These are phyloP conservation scores for Hystrix cristata DNA, from an alignment of 2,113 vertebrate genomes.

Conservation along the genomic window DNA sequence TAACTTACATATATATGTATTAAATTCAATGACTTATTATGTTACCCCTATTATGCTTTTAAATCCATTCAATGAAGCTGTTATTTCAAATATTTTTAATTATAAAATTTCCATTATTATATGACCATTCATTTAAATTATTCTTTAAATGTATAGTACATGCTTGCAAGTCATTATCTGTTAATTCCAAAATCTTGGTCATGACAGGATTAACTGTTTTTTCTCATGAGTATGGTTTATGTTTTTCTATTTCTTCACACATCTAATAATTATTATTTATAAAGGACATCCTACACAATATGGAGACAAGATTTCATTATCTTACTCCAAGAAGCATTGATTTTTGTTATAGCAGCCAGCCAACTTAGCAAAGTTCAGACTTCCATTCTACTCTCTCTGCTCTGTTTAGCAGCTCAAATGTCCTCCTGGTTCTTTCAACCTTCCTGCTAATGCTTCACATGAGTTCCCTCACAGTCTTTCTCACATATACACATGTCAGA, in stretches of 20 bases:
- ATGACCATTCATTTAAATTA: background rate
- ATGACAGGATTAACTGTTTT: background rate
- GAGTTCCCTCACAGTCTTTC: no score
- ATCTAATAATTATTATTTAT: background rate
- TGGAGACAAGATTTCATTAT: background rate
- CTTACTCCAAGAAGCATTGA: background rate
- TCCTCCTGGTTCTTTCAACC: background rate
- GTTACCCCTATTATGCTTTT: background rate
- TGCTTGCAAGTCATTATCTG: background rate
- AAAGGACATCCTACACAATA: background rate
- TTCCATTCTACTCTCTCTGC: background rate
- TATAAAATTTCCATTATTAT: conserved; percentile 10
- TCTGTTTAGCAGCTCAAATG: background rate
- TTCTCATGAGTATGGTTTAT: background rate
- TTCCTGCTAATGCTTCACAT: background rate
- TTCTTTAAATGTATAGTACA: background rate
- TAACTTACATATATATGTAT: conserved; percentile 20
- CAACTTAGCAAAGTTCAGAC: background rate
- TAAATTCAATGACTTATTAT: background rate
- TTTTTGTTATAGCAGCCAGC: background rate
- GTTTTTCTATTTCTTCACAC: conserved; percentile 30
- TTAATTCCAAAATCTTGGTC: background rate
- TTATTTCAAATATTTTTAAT: conserved; percentile 31
- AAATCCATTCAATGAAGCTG: background rate
- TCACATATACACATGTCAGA: background rate